A percentile compares a stretch with the other conserved stretches of the same genome.
These are phyloP conservation scores for Drosophila mettleri DNA, from an alignment of 2,888 invertebrate genomes.

Conservation along the genomic window DNA sequence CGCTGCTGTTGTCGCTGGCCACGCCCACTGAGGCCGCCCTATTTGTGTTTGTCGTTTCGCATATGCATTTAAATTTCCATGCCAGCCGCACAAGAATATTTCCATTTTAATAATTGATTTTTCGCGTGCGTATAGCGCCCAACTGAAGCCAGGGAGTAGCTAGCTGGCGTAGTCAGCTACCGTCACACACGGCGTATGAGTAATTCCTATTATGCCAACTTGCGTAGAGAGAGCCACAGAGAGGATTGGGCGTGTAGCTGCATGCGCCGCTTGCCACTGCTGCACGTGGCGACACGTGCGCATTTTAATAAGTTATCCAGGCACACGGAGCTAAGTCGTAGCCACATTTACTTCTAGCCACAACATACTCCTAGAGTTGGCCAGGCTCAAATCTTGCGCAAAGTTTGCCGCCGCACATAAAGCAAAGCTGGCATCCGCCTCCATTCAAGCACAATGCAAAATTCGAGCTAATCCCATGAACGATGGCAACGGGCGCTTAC, in stretches of 20 bases:
- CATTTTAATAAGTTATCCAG: conserved; percentile 66
- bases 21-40: conserved; percentile 31
- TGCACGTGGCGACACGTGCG: conserved; percentile 73
- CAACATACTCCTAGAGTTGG: conserved; percentile 16
- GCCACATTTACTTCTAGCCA: conserved; percentile 43
- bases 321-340: conserved; percentile 33
- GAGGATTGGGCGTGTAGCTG: conserved; percentile 52
- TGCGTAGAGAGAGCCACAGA: conserved; percentile 39
- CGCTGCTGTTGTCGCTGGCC: conserved; percentile 9
- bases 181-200: conserved; percentile 58
- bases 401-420: conserved; percentile 35
- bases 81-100: conserved; percentile 50
- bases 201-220: conserved; percentile 45
- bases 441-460: conserved; percentile 16
- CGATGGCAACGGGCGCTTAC: conserved; percentile 16
- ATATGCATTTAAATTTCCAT: conserved; percentile 62
- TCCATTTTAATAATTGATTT: conserved; percentile 77
- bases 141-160: conserved; percentile 30
- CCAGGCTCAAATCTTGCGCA: conserved; percentile 55
- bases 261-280: conserved; percentile 63
- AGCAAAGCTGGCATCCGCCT: conserved; percentile 37
- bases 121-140: conserved; percentile 66
- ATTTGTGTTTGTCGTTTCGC: conserved; percentile 58
- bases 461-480: conserved; percentile 17
- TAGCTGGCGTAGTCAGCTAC: neutral